These are phyloP conservation scores for Philereme transversata DNA, from an alignment of 2,888 invertebrate genomes.

Conservation along the genomic window DNA sequence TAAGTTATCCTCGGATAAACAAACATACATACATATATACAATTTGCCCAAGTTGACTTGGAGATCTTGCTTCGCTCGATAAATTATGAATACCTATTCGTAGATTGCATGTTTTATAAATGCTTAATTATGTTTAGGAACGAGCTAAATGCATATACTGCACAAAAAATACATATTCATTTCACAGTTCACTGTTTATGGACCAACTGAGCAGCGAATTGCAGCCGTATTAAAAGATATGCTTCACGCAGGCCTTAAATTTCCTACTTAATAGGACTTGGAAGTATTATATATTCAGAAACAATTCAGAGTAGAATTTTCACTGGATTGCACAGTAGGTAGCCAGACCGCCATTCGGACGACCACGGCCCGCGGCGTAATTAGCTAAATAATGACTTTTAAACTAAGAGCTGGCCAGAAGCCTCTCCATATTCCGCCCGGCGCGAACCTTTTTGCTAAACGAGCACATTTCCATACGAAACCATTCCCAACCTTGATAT, in stretches of 20 bases:
- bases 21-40: too few species aligned
- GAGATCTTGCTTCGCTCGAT: too few species aligned
- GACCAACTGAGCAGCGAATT: slow-evolving; percentile 39
- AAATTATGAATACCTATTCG: too few species aligned
- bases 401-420: slow-evolving; percentile 68
- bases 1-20: too few species aligned
- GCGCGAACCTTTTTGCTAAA: slow-evolving; percentile 59
- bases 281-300: slow-evolving; percentile 56
- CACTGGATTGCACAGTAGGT: slow-evolving; percentile 42
- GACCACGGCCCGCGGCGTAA: slow-evolving; percentile 64
- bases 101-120: neutral
- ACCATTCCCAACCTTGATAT: slow-evolving; percentile 48
- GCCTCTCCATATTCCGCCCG: slow-evolving; percentile 54
- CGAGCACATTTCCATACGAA: slow-evolving; percentile 59
- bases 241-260: slow-evolving; percentile 42
- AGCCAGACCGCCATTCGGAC: slow-evolving; percentile 53
- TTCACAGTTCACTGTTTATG: slow-evolving; percentile 38
- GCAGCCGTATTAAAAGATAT: slow-evolving; percentile 44
- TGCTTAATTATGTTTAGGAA: neutral
- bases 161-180: slow-evolving; percentile 29
- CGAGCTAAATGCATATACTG: slow-evolving; percentile 5
- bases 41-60: too few species aligned
- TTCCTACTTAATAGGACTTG: slow-evolving; percentile 45
- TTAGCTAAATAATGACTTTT: slow-evolving; percentile 78
- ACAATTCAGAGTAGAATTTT: slow-evolving; percentile 48